A percentile compares a stretch with the other conserved stretches of the same genome.
Evolutionary conservation across 2,797 vertebrate species (phyloP).

Genomic region (Okamejei kenojei): DNA sequence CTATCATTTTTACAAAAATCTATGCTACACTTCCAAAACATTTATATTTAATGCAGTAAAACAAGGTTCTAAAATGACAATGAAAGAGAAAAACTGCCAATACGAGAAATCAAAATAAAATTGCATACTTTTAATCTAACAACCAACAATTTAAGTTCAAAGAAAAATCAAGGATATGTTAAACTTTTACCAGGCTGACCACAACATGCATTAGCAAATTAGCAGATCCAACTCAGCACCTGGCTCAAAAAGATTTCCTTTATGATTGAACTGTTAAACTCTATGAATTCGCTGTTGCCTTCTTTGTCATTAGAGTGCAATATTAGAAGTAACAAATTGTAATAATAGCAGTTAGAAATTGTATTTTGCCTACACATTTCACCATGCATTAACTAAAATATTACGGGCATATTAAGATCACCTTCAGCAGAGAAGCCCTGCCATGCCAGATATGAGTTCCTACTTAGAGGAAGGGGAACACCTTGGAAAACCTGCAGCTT

Average conservation of each 20-base stretch:
- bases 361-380: neutral
- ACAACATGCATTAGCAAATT: neutral
- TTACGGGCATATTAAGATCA: slow-evolving; percentile 45
- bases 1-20: neutral
- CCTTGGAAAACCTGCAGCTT: slow-evolving; percentile 68
- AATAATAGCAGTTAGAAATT: neutral
- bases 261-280: too few relatives aligned
- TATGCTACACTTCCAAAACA: neutral
- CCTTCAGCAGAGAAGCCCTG: slow-evolving; percentile 89
- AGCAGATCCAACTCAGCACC: neutral
- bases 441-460: slow-evolving; percentile 73
- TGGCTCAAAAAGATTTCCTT: neutral
- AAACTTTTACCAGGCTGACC: neutral
- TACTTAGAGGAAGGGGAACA: slow-evolving; percentile 75
- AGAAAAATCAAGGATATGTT: neutral
- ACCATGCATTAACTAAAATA: neutral
- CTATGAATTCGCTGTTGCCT: neutral
- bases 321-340: neutral
- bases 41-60: neutral
- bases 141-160: neutral
- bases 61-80: neutral
- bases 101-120: neutral
- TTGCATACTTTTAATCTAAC: neutral
- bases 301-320: neutral
- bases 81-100: neutral